These are phyloP conservation scores for Antedon mediterranea DNA, from an alignment of 53 echinoderm and acorn worm genomes.

Conservation along the genomic window DNA sequence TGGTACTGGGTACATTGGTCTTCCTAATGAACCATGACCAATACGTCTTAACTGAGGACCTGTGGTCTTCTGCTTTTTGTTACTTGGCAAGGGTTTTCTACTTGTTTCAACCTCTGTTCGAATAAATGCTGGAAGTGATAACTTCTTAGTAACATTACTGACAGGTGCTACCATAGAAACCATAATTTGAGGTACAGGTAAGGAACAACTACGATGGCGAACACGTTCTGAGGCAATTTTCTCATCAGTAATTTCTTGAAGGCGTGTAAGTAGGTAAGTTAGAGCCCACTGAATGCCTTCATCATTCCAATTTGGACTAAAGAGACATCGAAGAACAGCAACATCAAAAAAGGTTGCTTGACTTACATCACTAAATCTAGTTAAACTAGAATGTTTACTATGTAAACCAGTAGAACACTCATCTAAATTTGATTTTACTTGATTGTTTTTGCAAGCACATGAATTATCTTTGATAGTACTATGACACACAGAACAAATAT, in stretches of 20 bases:
- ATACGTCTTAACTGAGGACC: background rate
- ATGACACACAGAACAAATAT: background rate
- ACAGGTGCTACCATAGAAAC: conserved; percentile 79
- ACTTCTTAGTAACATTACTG: conserved; percentile 78
- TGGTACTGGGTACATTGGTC: background rate
- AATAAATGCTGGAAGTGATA: conserved; percentile 49
- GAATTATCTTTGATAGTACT: background rate
- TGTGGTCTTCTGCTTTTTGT: background rate
- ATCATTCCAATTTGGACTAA: conserved; percentile 89
- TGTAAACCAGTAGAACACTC: background rate
- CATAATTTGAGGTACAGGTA: conserved; percentile 87
- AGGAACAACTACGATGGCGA: conserved; percentile 84
- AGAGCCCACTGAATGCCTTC: conserved; percentile 95
- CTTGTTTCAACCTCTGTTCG: background rate
- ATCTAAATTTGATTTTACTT: background rate
- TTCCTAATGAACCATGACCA: background rate
- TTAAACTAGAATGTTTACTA: background rate
- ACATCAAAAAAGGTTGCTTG: conserved; percentile 95
- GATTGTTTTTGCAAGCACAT: background rate
- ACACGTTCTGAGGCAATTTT: conserved; percentile 71
- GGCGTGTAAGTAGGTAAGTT: conserved; percentile 60
- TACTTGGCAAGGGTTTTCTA: background rate
- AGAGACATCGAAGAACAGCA: conserved; percentile 92
- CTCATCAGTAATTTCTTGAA: conserved; percentile 72
- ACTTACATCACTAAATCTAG: conserved; percentile 64